phyloP scores from a whole-genome alignment of 2,888 invertebrate species.

The Plusia festucae region DNA sequence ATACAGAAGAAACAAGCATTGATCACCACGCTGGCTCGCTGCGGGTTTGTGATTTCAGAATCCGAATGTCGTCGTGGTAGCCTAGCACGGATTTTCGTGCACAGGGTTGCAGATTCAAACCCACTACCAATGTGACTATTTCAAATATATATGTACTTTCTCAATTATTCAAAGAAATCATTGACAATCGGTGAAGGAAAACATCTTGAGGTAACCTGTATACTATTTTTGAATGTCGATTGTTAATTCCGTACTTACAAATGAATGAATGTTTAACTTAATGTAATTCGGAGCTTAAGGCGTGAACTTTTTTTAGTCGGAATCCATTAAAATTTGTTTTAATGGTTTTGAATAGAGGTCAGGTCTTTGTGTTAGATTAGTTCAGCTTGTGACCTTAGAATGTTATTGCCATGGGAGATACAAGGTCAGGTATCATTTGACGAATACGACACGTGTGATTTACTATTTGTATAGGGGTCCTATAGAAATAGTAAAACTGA shows the following conservation, averaged over 20 bases:
- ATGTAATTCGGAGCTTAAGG: neutral
- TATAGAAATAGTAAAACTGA: neutral
- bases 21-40: too few species aligned
- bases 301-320: slow-evolving; percentile 1
- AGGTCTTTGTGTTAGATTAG: slow-evolving; percentile 2
- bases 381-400: neutral
- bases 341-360: slow-evolving; percentile 1
- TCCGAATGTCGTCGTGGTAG: too few species aligned
- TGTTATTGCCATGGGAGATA: slow-evolving; percentile 5
- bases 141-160: too few species aligned
- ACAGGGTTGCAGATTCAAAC: too few species aligned
- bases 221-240: neutral
- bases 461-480: neutral
- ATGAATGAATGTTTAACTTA: neutral
- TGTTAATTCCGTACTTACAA: neutral
- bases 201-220: too few species aligned
- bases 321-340: slow-evolving; percentile 1
- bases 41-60: too few species aligned
- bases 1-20: too few species aligned
- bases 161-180: too few species aligned
- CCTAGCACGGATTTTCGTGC: too few species aligned
- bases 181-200: too few species aligned
- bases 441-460: neutral
- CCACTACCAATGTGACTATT: too few species aligned
- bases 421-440: neutral